These are phyloP conservation scores for Setipinna tenuifilis DNA, from an alignment of 2,797 vertebrate species.

Conservation along the genomic window DNA sequence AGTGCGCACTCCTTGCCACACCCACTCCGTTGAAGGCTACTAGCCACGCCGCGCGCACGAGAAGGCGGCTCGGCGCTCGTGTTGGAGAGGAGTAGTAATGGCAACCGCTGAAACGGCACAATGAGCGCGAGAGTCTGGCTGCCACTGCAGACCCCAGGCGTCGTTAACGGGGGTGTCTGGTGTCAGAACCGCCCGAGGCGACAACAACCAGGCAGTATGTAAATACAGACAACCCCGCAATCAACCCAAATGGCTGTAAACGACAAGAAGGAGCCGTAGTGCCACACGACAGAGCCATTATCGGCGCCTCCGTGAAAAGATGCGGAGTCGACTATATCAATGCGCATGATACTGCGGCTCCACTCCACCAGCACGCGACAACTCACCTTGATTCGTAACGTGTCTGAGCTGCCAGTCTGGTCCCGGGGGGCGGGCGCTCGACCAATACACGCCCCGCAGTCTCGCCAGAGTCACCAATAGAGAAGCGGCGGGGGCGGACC, in stretches of 20 bases:
- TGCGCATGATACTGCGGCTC: slow-evolving; percentile 99
- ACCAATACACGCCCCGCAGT: slow-evolving; percentile 79
- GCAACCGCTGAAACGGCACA: not conserved
- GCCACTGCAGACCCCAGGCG: not conserved
- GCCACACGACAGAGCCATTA: not conserved
- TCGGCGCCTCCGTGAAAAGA: slow-evolving; percentile 54
- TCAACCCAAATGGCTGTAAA: not conserved
- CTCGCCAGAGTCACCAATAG: slow-evolving; percentile 66
- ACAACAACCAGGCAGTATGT: not conserved
- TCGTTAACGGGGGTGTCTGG: not conserved
- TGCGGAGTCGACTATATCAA: slow-evolving; percentile 76
- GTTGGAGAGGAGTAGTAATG: slow-evolving; percentile 10
- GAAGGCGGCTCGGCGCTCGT: not conserved
- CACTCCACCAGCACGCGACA: slow-evolving; percentile 86
- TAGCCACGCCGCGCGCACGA: slow-evolving; percentile 5
- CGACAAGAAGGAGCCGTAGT: slow-evolving; percentile 4
- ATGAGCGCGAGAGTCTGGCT: slow-evolving; percentile 29
- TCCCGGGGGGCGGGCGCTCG: slow-evolving; percentile 63
- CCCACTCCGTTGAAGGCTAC: slow-evolving; percentile 11
- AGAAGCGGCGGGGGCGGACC: slow-evolving; percentile 70
- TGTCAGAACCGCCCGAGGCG: not conserved
- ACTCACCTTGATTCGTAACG: slow-evolving; percentile 91
- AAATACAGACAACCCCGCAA: not conserved
- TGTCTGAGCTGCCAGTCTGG: slow-evolving; percentile 70
- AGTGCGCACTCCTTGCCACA: slow-evolving; percentile 18